These are phyloP conservation scores for Brachymystax lenok DNA, from an alignment of 2,797 vertebrate species.

Conservation along the genomic window DNA sequence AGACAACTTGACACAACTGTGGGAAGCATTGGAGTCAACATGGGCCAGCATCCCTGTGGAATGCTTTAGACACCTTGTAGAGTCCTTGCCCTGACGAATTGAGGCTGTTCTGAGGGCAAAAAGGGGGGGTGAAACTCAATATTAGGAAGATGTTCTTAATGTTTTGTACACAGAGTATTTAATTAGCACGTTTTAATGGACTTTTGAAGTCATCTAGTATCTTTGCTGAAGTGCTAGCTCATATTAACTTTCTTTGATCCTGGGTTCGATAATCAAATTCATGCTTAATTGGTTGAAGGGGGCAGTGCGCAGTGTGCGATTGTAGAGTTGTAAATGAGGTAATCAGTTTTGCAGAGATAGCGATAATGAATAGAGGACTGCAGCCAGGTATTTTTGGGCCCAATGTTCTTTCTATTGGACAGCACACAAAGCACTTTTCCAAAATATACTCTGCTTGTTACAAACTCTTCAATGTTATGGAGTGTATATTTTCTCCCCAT, in stretches of 20 bases:
- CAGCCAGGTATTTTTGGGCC: slow-evolving; percentile 3
- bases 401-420: slow-evolving; percentile 8
- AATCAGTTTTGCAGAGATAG: slow-evolving; percentile 1
- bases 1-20: no score
- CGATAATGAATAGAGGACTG: background rate
- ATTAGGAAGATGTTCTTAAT: no score
- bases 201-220: background rate
- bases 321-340: background rate
- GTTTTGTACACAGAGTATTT: no score
- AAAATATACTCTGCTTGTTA: slow-evolving; percentile 22
- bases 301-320: background rate
- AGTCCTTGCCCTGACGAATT: no score
- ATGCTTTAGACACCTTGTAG: no score
- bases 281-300: background rate
- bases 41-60: no score
- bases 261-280: background rate
- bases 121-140: no score
- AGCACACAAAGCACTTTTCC: slow-evolving; percentile 18
- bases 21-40: no score
- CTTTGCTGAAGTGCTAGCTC: background rate
- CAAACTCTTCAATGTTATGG: slow-evolving; percentile 1
- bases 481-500: slow-evolving; percentile 15
- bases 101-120: no score
- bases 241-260: no score
- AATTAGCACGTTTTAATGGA: no score